Evolutionary conservation across 2,113 vertebrate genomes (phyloP).

Genomic region (Holacanthus passer): DNA sequence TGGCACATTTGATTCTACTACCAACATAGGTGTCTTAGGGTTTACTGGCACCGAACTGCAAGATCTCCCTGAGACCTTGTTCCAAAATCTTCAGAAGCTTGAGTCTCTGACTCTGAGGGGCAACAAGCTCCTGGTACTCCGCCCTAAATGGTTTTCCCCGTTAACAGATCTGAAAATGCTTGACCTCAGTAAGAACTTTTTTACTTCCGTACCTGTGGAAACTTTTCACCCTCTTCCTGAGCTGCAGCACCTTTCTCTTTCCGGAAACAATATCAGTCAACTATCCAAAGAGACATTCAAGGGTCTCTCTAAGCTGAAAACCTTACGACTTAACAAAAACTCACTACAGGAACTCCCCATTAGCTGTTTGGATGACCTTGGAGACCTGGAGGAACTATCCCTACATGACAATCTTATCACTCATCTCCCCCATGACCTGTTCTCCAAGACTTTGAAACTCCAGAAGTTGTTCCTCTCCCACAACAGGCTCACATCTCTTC

Average conservation of each 20-base stretch:
- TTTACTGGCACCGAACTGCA: constrained; percentile 66
- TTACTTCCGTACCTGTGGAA: constrained; percentile 67
- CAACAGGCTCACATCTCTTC: constrained; percentile 87
- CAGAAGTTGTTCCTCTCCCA: constrained; percentile 91
- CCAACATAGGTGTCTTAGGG: constrained; percentile 51
- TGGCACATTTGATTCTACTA: constrained; percentile 73
- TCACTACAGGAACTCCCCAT: constrained; percentile 83
- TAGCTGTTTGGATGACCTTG: constrained; percentile 83
- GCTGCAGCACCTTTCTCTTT: constrained; percentile 86
- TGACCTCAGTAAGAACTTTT: constrained; percentile 76
- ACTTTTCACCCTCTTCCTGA: constrained; percentile 67
- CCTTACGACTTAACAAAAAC: constrained; percentile 90
- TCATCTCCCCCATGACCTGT: constrained; percentile 83
- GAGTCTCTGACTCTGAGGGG: constrained; percentile 85
- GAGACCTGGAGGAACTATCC: constrained; percentile 87
- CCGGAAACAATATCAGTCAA: constrained; percentile 86
- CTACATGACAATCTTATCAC: constrained; percentile 91
- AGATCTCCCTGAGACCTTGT: constrained; percentile 81
- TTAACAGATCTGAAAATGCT: constrained; percentile 58
- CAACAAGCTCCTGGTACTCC: constrained; percentile 81
- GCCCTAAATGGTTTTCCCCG: constrained; percentile 67
- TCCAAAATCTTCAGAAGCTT: constrained; percentile 86
- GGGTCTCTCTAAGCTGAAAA: constrained; percentile 84
- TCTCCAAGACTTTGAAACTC: constrained; percentile 86
- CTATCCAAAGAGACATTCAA: constrained; percentile 83